phyloP scores from a whole-genome alignment of 2,888 invertebrate species.

The Amphipyra tragopoginis region DNA sequence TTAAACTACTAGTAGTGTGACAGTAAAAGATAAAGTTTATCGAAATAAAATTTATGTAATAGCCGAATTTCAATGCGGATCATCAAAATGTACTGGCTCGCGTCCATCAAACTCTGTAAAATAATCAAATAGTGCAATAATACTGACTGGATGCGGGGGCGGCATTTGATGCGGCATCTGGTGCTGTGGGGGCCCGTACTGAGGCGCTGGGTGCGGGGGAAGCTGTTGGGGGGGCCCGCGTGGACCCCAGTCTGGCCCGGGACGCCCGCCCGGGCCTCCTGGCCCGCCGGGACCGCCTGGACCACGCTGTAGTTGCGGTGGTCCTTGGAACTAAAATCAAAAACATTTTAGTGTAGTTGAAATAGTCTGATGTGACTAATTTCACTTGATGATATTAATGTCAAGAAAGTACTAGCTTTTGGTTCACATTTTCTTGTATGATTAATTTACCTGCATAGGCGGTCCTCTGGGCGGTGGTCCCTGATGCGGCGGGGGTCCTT shows the following conservation, averaged over 20 bases:
- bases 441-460: constrained; percentile 86
- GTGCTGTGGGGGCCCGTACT: constrained; percentile 85
- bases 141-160: constrained; percentile 80
- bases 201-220: constrained; percentile 82
- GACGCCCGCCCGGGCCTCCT: constrained; percentile 75
- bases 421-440: too few relatives aligned
- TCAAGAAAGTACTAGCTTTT: too few relatives aligned
- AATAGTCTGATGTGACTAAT: too few relatives aligned
- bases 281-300: constrained; percentile 67
- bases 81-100: too few relatives aligned
- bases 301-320: constrained; percentile 79
- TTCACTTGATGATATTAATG: too few relatives aligned
- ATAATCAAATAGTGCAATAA: background rate
- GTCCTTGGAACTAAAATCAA: constrained; percentile 79
- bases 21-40: too few relatives aligned
- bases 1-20: too few relatives aligned
- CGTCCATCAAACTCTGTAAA: too few relatives aligned
- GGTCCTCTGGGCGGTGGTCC: constrained; percentile 90
- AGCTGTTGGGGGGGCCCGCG: constrained; percentile 80
- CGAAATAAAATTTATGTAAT: too few relatives aligned
- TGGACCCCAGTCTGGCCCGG: constrained; percentile 82
- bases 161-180: constrained; percentile 86
- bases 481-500: constrained; percentile 89
- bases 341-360: background rate
- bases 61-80: too few relatives aligned